A percentile compares a stretch with the other conserved stretches of the same genome.
phyloP scores from a whole-genome alignment of 2,113 vertebrate species.

The Orthonyx spaldingii region DNA sequence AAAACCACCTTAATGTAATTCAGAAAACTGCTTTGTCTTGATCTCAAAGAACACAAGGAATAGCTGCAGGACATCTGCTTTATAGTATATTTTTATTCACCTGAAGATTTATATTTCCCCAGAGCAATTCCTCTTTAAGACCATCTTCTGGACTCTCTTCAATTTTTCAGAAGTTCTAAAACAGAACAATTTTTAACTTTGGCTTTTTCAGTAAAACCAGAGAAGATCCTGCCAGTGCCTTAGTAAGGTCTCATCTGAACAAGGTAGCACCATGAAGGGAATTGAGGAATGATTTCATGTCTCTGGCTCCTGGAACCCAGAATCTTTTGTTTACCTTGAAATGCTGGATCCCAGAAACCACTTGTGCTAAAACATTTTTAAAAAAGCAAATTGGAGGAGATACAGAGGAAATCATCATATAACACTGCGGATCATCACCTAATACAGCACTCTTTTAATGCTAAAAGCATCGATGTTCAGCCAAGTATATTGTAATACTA shows the following conservation, averaged over 20 bases:
- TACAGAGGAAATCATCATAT: not conserved
- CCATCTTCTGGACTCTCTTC: not conserved
- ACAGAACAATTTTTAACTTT: not conserved
- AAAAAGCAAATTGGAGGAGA: not conserved
- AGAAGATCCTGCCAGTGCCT: not conserved
- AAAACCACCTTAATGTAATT: not conserved
- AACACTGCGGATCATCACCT: not conserved
- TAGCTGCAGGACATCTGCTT: not conserved
- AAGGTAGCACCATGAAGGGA: not conserved
- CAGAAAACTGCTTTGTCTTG: not conserved
- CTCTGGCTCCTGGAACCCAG: not conserved
- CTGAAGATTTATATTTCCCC: not conserved
- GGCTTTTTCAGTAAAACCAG: not conserved
- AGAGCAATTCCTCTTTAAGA: not conserved
- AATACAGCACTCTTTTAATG: not conserved
- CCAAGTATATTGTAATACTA: not conserved
- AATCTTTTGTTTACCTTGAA: not conserved
- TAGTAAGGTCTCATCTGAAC: not conserved
- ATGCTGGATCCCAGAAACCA: not conserved
- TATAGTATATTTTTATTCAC: not conserved
- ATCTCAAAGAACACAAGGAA: not conserved
- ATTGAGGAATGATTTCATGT: not conserved
- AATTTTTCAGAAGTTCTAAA: not conserved
- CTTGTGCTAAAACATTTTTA: not conserved
- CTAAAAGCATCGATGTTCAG: not conserved